phyloP scores from a whole-genome alignment of 2,888 invertebrate genomes.

The Ypsolopha scabrella region DNA sequence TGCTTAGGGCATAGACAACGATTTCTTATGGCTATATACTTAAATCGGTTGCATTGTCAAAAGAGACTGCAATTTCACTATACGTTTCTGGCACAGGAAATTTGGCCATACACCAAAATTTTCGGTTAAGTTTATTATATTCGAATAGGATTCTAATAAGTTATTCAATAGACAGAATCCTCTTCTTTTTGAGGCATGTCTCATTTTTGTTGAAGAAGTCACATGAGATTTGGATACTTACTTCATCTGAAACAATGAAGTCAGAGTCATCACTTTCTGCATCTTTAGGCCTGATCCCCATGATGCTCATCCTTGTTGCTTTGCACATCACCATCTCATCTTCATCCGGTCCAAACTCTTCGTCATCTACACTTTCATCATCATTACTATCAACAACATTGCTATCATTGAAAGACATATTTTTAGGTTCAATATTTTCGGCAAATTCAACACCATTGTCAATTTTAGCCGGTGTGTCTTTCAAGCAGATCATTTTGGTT shows the following conservation, averaged over 20 bases:
- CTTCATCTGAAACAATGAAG: conserved; percentile 57
- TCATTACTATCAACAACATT: conserved; percentile 8
- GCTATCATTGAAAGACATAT: conserved; percentile 9
- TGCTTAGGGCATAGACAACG: not conserved
- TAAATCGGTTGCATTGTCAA: not conserved
- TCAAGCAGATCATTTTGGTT: conserved; percentile 37
- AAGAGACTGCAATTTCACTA: not conserved
- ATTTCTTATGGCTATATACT: no score
- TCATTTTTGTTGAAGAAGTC: not conserved
- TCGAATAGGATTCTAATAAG: no score
- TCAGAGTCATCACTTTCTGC: conserved; percentile 56
- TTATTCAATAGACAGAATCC: no score
- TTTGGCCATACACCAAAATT: no score
- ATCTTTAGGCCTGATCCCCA: conserved; percentile 50
- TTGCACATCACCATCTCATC: conserved; percentile 57
- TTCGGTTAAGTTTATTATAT: no score
- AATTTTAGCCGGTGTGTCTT: conserved; percentile 46
- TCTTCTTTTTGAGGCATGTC: not conserved
- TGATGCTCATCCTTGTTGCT: conserved; percentile 62
- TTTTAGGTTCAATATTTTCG: not conserved
- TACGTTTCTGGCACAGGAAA: no score
- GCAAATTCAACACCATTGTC: not conserved
- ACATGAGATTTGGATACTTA: conserved; percentile 23
- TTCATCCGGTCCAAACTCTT: conserved; percentile 40
- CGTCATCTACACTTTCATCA: conserved; percentile 13